Conservation (phyloP, 2,113 vertebrate species). For the Okapia johnstoni region DNA sequence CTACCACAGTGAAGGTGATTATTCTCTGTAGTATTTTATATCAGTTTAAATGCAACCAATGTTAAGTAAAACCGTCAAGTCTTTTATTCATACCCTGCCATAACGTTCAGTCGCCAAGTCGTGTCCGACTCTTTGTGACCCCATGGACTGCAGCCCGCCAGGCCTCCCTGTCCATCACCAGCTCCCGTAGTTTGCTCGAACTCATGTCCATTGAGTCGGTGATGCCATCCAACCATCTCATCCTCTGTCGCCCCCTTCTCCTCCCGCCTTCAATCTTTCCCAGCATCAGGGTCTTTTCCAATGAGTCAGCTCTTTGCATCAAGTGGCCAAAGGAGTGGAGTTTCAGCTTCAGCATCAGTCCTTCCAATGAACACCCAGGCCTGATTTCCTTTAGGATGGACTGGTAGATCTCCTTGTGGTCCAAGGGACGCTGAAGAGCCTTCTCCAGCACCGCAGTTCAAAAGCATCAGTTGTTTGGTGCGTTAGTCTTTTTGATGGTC, state of each 20-base stretch:
- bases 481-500: neutral
- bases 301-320: accelerated
- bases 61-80: accelerated
- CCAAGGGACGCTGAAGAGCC: neutral
- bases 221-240: neutral
- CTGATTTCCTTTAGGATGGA: neutral
- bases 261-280: neutral
- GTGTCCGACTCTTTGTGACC: accelerated
- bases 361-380: accelerated
- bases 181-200: accelerated
- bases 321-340: accelerated
- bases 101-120: accelerated
- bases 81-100: accelerated
- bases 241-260: neutral
- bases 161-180: neutral
- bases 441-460: accelerated
- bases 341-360: neutral
- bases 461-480: neutral
- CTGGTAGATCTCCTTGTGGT: neutral
- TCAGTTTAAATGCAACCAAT: neutral
- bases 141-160: neutral
- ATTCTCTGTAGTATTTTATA: neutral
- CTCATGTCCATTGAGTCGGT: accelerated
- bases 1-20: neutral
- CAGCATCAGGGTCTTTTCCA: neutral